phyloP scores from a whole-genome alignment of 1,140 invertebrate species.

The Caenorhabditis brenneri region DNA sequence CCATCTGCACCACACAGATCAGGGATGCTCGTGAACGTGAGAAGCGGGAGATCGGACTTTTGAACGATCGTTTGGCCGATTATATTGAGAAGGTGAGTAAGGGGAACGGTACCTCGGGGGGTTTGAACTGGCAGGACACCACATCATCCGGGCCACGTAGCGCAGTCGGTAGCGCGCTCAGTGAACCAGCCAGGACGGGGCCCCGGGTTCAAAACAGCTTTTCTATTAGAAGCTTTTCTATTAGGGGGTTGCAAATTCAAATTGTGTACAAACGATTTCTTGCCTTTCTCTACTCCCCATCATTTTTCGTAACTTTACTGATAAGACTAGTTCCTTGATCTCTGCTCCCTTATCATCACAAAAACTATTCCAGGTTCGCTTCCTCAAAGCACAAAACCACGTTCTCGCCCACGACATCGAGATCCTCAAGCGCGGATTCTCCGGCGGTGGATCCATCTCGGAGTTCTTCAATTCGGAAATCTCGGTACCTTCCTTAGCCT shows the following conservation, averaged over 20 bases:
- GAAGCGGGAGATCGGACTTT: conserved; percentile 3
- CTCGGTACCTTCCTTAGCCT: neutral
- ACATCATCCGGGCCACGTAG: no score
- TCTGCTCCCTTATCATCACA: no score
- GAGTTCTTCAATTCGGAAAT: neutral
- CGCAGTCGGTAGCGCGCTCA: no score
- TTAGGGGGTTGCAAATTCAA: no score
- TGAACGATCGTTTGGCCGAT: conserved; percentile 45
- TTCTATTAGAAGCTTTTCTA: no score
- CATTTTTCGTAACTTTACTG: neutral
- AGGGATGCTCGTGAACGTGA: conserved; percentile 38
- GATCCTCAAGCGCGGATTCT: neutral
- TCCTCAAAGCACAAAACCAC: conserved; percentile 37
- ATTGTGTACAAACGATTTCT: no score
- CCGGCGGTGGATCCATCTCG: neutral
- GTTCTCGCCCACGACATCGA: neutral
- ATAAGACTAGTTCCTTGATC: no score
- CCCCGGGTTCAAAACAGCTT: no score
- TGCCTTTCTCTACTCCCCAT: neutral
- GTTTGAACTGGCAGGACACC: no score
- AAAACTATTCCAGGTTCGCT: conserved; percentile 41
- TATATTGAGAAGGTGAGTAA: conserved; percentile 29
- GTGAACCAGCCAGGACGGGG: no score
- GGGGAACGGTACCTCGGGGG: no score
- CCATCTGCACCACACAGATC: conserved; percentile 18